Percentiles rank a stretch among this genome's conserved stretches.
Evolutionary conservation across 1,140 invertebrate genomes (phyloP).

Genomic region (Pogonus chalceus): DNA sequence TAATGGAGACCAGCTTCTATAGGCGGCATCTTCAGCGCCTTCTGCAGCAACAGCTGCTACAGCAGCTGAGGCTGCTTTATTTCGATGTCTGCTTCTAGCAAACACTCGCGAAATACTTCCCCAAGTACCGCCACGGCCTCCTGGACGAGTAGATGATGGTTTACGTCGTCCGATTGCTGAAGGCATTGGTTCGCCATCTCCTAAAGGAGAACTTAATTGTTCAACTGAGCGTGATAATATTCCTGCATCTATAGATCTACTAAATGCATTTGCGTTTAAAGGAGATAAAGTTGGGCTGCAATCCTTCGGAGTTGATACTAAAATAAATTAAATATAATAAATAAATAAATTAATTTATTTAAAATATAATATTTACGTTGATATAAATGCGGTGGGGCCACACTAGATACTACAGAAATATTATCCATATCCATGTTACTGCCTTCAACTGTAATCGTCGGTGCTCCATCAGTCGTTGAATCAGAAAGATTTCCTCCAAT

Average conservation of each 20-base stretch:
- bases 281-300: conserved; percentile 72
- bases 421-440: conserved; percentile 59
- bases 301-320: conserved; percentile 70
- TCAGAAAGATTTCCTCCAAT: conserved; percentile 65
- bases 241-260: conserved; percentile 60
- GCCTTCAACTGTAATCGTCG: conserved; percentile 49
- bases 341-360: background rate
- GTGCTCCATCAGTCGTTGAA: conserved; percentile 64
- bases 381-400: conserved; percentile 63
- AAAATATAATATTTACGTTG: conserved; percentile 54
- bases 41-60: conserved; percentile 12
- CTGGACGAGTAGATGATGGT: conserved; percentile 30
- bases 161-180: conserved; percentile 34
- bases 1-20: conserved; percentile 61
- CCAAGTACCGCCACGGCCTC: conserved; percentile 55
- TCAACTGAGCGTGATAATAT: conserved; percentile 65
- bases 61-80: conserved; percentile 44
- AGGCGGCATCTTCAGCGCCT: conserved; percentile 19
- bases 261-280: conserved; percentile 63
- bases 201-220: conserved; percentile 38
- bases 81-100: conserved; percentile 70
- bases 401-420: conserved; percentile 61
- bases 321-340: conserved; percentile 29
- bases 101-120: conserved; percentile 78
- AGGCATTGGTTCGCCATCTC: conserved; percentile 39